Evolutionary conservation across 2,888 invertebrate genomes (phyloP).

Genomic region (Apamea anceps): DNA sequence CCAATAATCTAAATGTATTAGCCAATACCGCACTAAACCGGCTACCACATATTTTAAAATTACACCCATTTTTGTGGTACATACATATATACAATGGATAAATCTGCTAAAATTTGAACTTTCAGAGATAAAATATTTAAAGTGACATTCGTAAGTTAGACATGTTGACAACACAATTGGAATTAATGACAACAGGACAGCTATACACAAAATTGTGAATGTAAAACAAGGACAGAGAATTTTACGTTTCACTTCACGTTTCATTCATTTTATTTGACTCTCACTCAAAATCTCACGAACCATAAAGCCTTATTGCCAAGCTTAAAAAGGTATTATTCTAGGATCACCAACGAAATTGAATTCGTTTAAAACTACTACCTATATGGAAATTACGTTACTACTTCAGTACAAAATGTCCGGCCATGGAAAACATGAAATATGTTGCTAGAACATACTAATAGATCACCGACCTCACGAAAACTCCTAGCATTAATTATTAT

Average conservation of each 20-base stretch:
- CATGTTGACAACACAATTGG: constrained; percentile 27
- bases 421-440: neutral
- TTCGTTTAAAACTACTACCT: neutral
- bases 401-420: neutral
- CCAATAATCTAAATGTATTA: constrained; percentile 93
- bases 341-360: neutral
- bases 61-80: constrained; percentile 76
- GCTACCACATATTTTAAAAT: constrained; percentile 88
- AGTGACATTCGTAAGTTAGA: constrained; percentile 40
- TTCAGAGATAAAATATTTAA: constrained; percentile 40
- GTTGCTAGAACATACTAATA: neutral
- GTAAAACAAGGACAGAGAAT: constrained; percentile 16
- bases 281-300: neutral
- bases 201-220: neutral
- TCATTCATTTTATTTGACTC: neutral
- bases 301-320: neutral
- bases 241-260: constrained; percentile 19
- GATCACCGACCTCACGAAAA: neutral
- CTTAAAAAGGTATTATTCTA: neutral
- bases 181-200: constrained; percentile 22
- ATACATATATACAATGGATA: constrained; percentile 33
- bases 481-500: neutral
- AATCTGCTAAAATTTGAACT: constrained; percentile 34
- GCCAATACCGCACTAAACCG: constrained; percentile 92
- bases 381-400: neutral